These are phyloP conservation scores for Tinea trinotella DNA, from an alignment of 2,888 invertebrate species.

Conservation along the genomic window DNA sequence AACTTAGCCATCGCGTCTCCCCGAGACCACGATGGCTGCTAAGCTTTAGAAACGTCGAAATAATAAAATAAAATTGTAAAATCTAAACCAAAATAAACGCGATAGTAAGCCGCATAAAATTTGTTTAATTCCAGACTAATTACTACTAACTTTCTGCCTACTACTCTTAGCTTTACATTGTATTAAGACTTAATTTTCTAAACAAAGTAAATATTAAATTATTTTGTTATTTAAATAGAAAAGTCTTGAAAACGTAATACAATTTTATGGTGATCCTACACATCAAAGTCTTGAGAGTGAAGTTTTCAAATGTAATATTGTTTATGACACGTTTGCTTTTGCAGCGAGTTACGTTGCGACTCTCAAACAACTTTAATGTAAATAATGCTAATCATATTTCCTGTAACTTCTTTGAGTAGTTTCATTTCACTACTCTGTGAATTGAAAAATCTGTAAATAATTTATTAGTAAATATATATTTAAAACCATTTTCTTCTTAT, in stretches of 20 bases:
- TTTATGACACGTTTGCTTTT: conserved; percentile 63
- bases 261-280: conserved; percentile 3
- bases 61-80: no score
- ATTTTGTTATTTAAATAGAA: no score
- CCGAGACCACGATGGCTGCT: no score
- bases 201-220: no score
- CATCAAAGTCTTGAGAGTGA: neutral
- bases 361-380: neutral
- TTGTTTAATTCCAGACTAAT: no score
- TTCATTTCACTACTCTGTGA: neutral
- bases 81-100: no score
- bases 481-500: neutral
- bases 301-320: conserved; percentile 48
- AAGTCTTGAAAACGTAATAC: neutral
- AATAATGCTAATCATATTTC: conserved; percentile 10
- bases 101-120: no score
- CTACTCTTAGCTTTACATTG: no score
- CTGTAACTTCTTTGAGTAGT: neutral
- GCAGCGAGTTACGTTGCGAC: neutral
- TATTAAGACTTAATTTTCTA: no score
- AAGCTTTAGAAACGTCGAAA: no score
- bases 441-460: neutral
- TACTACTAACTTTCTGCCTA: no score
- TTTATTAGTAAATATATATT: neutral
- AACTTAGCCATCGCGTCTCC: no score